Conservation (phyloP, 2,113 vertebrate species). For the Taxidea taxus region DNA sequence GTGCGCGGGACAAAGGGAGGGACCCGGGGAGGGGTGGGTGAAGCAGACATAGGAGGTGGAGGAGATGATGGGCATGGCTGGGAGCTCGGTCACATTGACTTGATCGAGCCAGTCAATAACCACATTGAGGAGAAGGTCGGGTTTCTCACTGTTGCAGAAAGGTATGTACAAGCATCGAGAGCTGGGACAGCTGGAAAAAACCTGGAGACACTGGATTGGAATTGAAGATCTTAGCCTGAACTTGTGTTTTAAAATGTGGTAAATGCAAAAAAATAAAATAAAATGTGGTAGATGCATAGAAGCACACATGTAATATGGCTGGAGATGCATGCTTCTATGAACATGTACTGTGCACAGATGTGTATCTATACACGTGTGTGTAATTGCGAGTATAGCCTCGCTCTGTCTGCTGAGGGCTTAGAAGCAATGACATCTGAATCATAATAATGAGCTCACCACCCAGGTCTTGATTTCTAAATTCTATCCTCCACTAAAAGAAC, state of each 20-base stretch:
- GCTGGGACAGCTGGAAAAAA: not conserved
- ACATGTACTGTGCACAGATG: not conserved
- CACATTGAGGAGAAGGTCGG: not conserved
- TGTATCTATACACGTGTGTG: rapidly evolving
- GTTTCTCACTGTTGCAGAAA: not conserved
- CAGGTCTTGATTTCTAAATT: not conserved
- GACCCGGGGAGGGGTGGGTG: not conserved
- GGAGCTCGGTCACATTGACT: not conserved
- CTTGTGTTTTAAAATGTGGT: too few relatives aligned
- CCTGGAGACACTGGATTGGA: not conserved
- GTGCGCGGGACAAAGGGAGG: not conserved
- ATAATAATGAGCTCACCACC: not conserved
- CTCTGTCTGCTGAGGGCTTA: not conserved
- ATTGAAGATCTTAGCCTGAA: not conserved
- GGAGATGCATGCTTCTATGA: not conserved
- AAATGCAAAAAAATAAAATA: not conserved
- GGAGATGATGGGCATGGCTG: not conserved
- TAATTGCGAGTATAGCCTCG: not conserved
- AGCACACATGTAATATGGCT: not conserved
- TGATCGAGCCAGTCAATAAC: not conserved
- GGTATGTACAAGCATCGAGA: not conserved
- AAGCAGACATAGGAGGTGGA: not conserved
- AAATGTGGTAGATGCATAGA: not conserved
- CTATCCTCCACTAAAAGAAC: not conserved
- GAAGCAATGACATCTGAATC: not conserved